Conservation (phyloP, 2,113 vertebrate genomes). For the Myotis davidii region DNA sequence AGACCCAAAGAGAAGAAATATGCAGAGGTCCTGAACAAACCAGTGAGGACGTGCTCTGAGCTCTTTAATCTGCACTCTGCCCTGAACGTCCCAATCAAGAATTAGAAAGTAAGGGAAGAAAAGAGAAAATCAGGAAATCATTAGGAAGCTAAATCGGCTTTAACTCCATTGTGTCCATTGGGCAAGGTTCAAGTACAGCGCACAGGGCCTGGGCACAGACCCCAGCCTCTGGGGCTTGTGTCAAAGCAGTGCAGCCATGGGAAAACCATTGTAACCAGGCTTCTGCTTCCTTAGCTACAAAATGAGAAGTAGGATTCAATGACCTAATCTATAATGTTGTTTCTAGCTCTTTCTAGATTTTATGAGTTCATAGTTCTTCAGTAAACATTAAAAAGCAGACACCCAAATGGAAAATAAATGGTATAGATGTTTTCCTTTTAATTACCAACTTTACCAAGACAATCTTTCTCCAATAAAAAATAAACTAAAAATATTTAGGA, state of each 20-base stretch:
- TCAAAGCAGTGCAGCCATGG: not conserved
- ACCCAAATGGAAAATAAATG: not conserved
- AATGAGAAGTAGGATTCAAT: not conserved
- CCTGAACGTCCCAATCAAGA: not conserved
- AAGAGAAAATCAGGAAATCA: not conserved
- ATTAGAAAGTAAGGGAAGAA: not conserved
- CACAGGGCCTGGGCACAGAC: not conserved
- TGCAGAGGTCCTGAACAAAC: not conserved
- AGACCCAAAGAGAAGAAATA: not conserved
- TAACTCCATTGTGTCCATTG: not conserved
- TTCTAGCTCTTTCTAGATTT: conserved; percentile 12
- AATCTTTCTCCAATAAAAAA: not conserved
- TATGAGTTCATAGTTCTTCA: not conserved
- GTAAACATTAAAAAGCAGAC: not conserved
- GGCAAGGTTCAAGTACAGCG: not conserved
- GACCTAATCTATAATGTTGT: not conserved
- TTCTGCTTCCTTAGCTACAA: not conserved
- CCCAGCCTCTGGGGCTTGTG: not conserved
- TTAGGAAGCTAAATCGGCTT: not conserved
- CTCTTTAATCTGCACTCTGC: not conserved
- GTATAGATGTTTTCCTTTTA: not conserved
- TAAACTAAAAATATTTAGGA: not conserved
- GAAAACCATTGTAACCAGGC: not conserved
- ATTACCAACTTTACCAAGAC: not conserved
- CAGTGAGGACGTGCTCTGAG: not conserved